Evolutionary conservation across 2,797 vertebrate genomes (phyloP).

Genomic region (Arctocebus calabarensis): DNA sequence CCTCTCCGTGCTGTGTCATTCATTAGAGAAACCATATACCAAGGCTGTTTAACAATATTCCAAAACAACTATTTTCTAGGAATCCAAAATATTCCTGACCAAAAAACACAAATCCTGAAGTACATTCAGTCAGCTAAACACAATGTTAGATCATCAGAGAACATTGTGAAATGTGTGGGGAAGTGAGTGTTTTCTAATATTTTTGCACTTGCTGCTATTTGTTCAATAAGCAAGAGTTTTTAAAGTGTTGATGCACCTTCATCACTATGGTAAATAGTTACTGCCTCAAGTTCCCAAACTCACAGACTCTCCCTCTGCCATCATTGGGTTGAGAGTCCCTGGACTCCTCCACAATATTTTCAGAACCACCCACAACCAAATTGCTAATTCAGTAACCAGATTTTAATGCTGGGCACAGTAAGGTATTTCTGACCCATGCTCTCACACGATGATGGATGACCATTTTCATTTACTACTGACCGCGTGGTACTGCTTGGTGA

Average conservation of each 20-base stretch:
- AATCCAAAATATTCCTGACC: slow-evolving; percentile 58
- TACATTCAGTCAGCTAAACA: slow-evolving; percentile 65
- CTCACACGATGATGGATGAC: background rate
- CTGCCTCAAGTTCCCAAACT: background rate
- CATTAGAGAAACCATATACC: background rate
- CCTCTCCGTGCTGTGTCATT: background rate
- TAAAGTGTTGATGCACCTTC: slow-evolving; percentile 18
- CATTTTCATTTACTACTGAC: background rate
- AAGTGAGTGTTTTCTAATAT: background rate
- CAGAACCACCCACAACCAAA: background rate
- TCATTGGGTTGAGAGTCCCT: background rate
- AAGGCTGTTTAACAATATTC: slow-evolving; percentile 58
- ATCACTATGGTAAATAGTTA: background rate
- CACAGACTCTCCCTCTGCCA: background rate
- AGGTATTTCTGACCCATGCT: background rate
- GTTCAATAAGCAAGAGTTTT: background rate
- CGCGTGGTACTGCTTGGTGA: background rate
- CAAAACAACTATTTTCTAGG: slow-evolving; percentile 71
- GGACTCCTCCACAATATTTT: fast-evolving
- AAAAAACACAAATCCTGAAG: background rate
- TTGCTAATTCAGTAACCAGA: background rate
- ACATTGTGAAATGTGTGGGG: background rate
- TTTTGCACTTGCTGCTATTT: slow-evolving; percentile 11
- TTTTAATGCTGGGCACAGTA: too few species aligned
- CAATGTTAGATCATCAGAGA: slow-evolving; percentile 73